These are phyloP conservation scores for Altica lythri DNA, from an alignment of 2,888 invertebrate genomes.

Conservation along the genomic window DNA sequence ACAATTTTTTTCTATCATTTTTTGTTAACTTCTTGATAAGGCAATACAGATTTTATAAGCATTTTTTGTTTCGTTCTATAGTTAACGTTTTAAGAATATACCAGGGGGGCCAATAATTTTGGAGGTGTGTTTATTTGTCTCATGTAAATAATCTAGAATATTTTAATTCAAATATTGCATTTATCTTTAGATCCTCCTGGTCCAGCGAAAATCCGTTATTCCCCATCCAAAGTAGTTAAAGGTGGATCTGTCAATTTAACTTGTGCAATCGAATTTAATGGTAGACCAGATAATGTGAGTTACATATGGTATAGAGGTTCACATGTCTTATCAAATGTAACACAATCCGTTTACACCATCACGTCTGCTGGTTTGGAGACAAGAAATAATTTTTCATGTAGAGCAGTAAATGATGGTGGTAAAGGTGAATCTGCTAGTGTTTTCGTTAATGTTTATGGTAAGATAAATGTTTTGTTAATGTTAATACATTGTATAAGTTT, in stretches of 20 bases:
- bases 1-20: no score
- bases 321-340: slow-evolving; percentile 74
- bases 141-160: neutral
- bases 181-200: slow-evolving; percentile 76
- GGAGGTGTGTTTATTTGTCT: no score
- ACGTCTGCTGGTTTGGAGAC: slow-evolving; percentile 84
- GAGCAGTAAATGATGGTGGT: slow-evolving; percentile 84
- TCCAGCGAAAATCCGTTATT: slow-evolving; percentile 75
- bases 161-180: neutral
- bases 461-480: slow-evolving; percentile 37
- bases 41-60: no score
- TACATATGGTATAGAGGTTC: slow-evolving; percentile 83
- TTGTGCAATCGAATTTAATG: slow-evolving; percentile 82
- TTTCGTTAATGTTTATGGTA: slow-evolving; percentile 73
- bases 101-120: no score
- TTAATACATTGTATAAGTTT: slow-evolving; percentile 3
- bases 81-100: no score
- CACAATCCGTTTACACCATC: slow-evolving; percentile 77
- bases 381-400: slow-evolving; percentile 87
- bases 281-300: slow-evolving; percentile 75
- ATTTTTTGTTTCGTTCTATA: no score
- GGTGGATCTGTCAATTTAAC: slow-evolving; percentile 80
- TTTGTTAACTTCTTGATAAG: no score
- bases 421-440: slow-evolving; percentile 71
- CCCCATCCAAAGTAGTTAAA: slow-evolving; percentile 78